Base-by-base conservation (phyloP, 2,113 vertebrate genomes). In the Lota lota region DNA sequence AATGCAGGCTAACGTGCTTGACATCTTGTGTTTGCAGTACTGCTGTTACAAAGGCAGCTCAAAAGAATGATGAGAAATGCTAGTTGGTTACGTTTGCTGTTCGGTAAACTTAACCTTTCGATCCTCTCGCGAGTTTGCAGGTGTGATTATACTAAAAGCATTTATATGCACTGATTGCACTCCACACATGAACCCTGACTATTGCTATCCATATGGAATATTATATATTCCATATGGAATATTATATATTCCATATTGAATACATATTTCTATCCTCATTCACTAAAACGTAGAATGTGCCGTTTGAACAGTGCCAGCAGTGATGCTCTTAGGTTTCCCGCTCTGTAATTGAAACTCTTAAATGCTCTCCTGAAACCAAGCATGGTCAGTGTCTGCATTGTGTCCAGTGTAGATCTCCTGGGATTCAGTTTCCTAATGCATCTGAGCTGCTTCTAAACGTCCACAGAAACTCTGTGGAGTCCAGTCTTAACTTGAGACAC, bases 381-480 rank as follows among this genome's bases (percentile, higher is more conserved):
- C 96, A 96, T 97, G 96, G 93, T 93, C 92, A 90, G 90, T 94
- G 94, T 97, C 91, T 95, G 92, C 94, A 92, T 95, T 95, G 91
- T 92, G 85, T 92, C 74, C 82, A 90, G 85, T 94, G 78, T 84
- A 91, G 83, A 90, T 79, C 92, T 92, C 6, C 92, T 85, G 86
- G 82, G 74, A 83, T 87, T 93, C 87, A 88, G 77, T 90, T 91
- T 90, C 73, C 22, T 61, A 64, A 70, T 63, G 67, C 20, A 63
- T 22, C 50, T 15, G 36, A 66, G 40, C 21, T 70, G n/a, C 58
- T 61, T 3, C 59, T 56, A 56, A 16, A 56, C 53, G 17, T 18
- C 53, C 16, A 56, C 53, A 56, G 10, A 17, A 2, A 2, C 53
- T 14, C n/a, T 16, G 57, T 16, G 8, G 64, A 68, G 69, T 66